Conservation (phyloP, 2,797 vertebrate species). For the Danio jaintianensis region DNA sequence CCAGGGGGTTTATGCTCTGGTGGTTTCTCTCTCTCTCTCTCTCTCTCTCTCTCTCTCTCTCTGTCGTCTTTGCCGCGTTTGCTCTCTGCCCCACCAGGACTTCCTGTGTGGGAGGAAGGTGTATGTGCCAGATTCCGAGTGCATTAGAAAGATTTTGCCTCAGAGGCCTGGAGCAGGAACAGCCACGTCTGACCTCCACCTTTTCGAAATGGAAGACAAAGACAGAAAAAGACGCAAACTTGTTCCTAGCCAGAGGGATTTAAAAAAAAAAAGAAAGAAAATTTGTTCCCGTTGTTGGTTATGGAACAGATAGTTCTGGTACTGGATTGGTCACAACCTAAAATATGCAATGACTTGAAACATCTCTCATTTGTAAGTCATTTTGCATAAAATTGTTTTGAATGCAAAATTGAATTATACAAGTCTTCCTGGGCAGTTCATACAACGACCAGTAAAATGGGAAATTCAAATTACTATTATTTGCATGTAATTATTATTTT, state of each 20-base stretch:
- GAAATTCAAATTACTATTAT: too few species aligned
- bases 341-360: neutral
- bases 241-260: constrained; percentile 1
- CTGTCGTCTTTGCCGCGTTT: constrained; percentile 21
- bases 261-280: neutral
- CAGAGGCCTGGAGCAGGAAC: neutral
- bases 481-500: too few species aligned
- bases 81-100: constrained; percentile 39
- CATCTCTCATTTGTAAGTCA: neutral
- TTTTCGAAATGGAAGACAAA: constrained; percentile 25
- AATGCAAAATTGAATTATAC: neutral
- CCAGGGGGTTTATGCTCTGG: constrained; percentile 34
- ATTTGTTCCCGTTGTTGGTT: neutral
- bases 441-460: neutral
- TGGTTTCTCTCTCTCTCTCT: constrained; percentile 34
- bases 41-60: constrained; percentile 1
- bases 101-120: constrained; percentile 29
- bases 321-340: neutral
- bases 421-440: neutral
- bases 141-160: constrained; percentile 44
- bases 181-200: constrained; percentile 32
- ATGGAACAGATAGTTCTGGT: neutral
- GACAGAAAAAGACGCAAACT: constrained; percentile 18
- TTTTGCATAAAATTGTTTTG: neutral
- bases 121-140: constrained; percentile 30